A percentile compares a stretch with the other conserved stretches of the same genome.
Evolutionary conservation across 2,888 invertebrate species (phyloP).

Genomic region (Lasioglossum marginatum): DNA sequence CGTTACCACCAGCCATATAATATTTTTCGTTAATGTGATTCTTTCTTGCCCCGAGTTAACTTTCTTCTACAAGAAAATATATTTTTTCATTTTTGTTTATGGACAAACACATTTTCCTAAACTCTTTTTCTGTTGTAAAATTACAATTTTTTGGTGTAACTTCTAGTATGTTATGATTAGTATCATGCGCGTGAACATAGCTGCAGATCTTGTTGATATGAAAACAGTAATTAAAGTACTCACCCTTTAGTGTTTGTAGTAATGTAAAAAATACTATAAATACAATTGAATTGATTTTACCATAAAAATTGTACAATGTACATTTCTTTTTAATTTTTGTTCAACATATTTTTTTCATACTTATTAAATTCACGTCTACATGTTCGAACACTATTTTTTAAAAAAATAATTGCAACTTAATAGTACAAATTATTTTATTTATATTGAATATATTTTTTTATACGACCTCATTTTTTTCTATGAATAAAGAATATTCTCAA

Average conservation of each 20-base stretch:
- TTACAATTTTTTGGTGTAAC: background rate
- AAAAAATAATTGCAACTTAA: background rate
- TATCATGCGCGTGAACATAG: background rate
- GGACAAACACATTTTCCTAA: background rate
- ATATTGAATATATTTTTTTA: background rate
- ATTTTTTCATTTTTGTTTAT: background rate
- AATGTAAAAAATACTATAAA: background rate
- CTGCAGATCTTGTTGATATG: background rate
- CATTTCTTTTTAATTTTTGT: too few relatives aligned
- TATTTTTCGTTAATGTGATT: background rate
- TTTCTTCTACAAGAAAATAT: background rate
- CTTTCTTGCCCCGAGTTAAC: background rate
- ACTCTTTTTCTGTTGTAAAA: background rate
- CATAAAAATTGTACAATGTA: too few relatives aligned
- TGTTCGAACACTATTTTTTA: background rate
- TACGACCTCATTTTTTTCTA: background rate
- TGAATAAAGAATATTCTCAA: background rate
- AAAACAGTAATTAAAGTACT: background rate
- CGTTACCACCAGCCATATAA: background rate
- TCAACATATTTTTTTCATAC: background rate
- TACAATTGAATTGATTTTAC: too few relatives aligned
- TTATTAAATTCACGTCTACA: background rate
- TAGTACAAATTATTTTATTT: background rate
- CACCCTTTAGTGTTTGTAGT: background rate
- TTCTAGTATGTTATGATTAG: background rate